Evolutionary conservation across 2,797 vertebrate species (phyloP).

Genomic region (Anableps anableps): DNA sequence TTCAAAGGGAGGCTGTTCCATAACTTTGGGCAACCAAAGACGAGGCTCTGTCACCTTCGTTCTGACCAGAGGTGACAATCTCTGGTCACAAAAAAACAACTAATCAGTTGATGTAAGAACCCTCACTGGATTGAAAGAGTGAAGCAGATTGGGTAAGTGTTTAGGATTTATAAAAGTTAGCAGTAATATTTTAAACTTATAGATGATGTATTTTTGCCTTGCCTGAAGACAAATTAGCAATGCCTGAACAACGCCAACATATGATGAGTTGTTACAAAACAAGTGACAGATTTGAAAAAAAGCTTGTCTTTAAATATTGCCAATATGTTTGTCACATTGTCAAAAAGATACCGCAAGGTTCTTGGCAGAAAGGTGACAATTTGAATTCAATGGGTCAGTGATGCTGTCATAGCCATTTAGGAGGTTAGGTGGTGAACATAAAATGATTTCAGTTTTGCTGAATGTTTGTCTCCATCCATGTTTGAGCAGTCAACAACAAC

Average conservation of each 20-base stretch:
- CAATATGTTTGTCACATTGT: background rate
- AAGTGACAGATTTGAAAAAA: background rate
- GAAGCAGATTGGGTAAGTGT: no score
- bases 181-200: background rate
- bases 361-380: background rate
- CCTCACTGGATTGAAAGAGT: background rate
- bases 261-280: background rate
- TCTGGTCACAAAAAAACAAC: background rate
- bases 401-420: background rate
- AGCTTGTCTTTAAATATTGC: background rate
- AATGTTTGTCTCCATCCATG: background rate
- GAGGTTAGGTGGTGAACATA: background rate
- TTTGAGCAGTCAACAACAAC: background rate
- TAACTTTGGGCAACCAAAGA: no score
- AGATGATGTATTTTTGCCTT: background rate
- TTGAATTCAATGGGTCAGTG: background rate
- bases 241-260: background rate
- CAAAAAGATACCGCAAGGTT: background rate
- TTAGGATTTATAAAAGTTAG: no score
- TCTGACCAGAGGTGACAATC: background rate
- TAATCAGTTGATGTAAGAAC: background rate
- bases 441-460: background rate
- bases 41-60: background rate
- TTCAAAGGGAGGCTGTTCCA: slow-evolving; percentile 49
- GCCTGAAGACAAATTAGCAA: background rate